A percentile compares a stretch with the other conserved stretches of the same genome.
These are phyloP conservation scores for Petrocephalus schoutedeni DNA, from an alignment of 2,797 vertebrate species.

Conservation along the genomic window DNA sequence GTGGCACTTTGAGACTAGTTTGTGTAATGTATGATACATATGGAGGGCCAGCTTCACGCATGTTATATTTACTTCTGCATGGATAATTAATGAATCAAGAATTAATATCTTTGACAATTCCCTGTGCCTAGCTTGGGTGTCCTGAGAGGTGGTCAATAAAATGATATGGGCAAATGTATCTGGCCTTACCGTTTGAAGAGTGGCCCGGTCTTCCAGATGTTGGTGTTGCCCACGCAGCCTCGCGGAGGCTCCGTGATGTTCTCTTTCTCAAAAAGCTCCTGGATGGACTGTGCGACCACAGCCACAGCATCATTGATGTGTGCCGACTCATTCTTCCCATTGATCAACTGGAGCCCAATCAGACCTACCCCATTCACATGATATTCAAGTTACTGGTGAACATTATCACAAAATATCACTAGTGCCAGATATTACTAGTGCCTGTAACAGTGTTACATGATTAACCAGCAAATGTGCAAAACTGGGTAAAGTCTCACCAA, in stretches of 20 bases:
- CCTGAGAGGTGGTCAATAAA: neutral
- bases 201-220: constrained; percentile 85
- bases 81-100: neutral
- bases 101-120: neutral
- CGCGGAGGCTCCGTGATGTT: constrained; percentile 81
- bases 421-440: neutral
- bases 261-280: constrained; percentile 82
- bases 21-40: neutral
- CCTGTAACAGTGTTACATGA: too few relatives aligned
- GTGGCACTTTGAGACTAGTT: neutral
- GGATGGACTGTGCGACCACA: constrained; percentile 77
- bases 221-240: constrained; percentile 84
- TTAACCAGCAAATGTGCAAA: neutral
- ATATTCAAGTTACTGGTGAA: neutral
- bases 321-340: constrained; percentile 81
- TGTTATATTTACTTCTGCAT: neutral
- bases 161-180: neutral
- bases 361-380: constrained; percentile 62
- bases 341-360: constrained; percentile 81
- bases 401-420: neutral
- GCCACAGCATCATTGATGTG: constrained; percentile 81
- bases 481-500: neutral
- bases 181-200: constrained; percentile 76
- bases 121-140: neutral
- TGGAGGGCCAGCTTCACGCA: neutral